These are phyloP conservation scores for Hycleus cichorii DNA, from an alignment of 1,140 invertebrate genomes.

Conservation along the genomic window DNA sequence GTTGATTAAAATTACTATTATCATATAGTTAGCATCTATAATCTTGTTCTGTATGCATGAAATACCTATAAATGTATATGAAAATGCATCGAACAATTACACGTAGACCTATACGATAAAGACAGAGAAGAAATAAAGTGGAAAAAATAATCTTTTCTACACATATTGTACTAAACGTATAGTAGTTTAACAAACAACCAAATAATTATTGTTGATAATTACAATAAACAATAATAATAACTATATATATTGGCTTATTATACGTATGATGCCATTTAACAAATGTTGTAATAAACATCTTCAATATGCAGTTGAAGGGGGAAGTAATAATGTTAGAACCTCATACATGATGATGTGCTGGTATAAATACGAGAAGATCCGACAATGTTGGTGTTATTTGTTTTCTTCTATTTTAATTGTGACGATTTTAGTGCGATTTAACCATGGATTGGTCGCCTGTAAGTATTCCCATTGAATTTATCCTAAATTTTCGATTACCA, in stretches of 20 bases:
- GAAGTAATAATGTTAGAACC: conserved; percentile 14
- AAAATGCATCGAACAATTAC: too few relatives aligned
- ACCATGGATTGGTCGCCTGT: conserved; percentile 8
- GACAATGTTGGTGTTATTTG: conserved; percentile 6
- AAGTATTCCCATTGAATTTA: conserved; percentile 1
- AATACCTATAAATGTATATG: too few relatives aligned
- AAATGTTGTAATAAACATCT: conserved; percentile 26
- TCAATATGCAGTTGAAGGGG: conserved; percentile 20
- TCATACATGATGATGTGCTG: conserved; percentile 4
- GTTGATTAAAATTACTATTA: conserved; percentile 4
- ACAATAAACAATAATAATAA: too few relatives aligned
- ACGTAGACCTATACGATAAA: too few relatives aligned
- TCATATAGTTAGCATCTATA: conserved; percentile 12
- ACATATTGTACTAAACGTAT: too few relatives aligned
- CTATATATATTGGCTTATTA: too few relatives aligned
- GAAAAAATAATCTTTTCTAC: too few relatives aligned
- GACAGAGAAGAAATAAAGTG: too few relatives aligned
- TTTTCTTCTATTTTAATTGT: conserved; percentile 2
- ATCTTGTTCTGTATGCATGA: background rate
- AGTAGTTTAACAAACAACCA: too few relatives aligned
- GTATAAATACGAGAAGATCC: conserved; percentile 21
- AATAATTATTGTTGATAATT: too few relatives aligned
- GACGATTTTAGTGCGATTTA: conserved; percentile 4
- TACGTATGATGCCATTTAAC: conserved; percentile 22
- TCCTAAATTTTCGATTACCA: background rate